Base-by-base conservation (phyloP, 2,888 invertebrate species). In the Mythimna lalbum region DNA sequence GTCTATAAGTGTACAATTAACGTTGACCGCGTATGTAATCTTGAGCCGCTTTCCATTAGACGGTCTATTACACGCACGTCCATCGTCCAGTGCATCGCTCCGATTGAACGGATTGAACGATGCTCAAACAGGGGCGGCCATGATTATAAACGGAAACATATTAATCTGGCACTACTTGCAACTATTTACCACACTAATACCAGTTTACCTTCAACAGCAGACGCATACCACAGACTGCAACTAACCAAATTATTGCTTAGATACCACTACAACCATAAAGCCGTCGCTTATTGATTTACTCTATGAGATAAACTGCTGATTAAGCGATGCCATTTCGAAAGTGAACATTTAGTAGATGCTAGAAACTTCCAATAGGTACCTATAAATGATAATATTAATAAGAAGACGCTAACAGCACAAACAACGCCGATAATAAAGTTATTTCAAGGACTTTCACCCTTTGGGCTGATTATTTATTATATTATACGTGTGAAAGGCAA, bases 391-490 rank as follows among this genome's bases (percentile, higher is more conserved):
- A 76, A 63, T 63, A 39, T 71, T 67, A 69, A 68, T 76, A 76
- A 36, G 36, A 74, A 78, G 74, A 75, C 68, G 63, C 56, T 73
- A 73, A 78, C 64, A 70, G 56, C 68, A 57, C 78, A 85, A 81
- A 84, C 84, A 85, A 80, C 72, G 57, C 31, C 72, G 84, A 83
- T 85, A 85, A 85, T 78, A 85, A 81, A 81, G 73, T 77, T 68
- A 83, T 82, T 80, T 73, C 80, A 82, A 82, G 84, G 82, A 83
- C 82, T 85, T 85, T 85, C 86, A 85, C 84, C 84, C 84, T 80
- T 80, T 76, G 56, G 63, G 59, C 74, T 77, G 72, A 73, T 80
- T 76, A 74, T 74, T 80, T 75, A 76, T 68, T 83, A 78, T 78
- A 82, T 72, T 80, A 66, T 74, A 83, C 70, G 66, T 63, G 63